Evolutionary conservation across 2,888 invertebrate genomes (phyloP).

Genomic region (Pimpla rufipes): DNA sequence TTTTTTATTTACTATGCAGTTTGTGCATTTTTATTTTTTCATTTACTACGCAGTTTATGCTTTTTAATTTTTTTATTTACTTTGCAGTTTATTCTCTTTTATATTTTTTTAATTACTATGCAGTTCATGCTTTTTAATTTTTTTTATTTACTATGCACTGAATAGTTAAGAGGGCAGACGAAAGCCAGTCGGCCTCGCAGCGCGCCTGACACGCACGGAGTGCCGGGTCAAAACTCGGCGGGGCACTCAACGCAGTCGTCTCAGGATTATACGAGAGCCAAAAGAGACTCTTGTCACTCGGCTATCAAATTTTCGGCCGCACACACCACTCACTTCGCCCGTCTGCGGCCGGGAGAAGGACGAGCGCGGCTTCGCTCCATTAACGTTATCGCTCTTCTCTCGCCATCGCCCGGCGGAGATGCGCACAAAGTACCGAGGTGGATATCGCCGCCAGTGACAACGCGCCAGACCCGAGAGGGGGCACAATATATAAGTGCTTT

Average conservation of each 20-base stretch:
- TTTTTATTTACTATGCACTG: not conserved
- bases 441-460: constrained; percentile 4
- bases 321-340: constrained; percentile 56
- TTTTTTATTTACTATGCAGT: not conserved
- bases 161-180: constrained; percentile 25
- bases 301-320: constrained; percentile 70
- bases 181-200: constrained; percentile 43
- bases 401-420: constrained; percentile 44
- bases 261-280: constrained; percentile 62
- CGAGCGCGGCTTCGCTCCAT: constrained; percentile 69
- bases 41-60: not conserved
- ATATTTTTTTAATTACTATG: too few relatives aligned
- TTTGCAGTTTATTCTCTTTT: too few relatives aligned
- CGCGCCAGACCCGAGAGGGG: not conserved
- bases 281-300: constrained; percentile 67
- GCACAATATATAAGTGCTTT: not conserved
- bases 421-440: constrained; percentile 12
- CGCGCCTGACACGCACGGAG: constrained; percentile 40
- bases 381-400: constrained; percentile 72
- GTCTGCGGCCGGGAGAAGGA: constrained; percentile 50
- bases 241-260: constrained; percentile 59
- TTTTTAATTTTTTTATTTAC: constrained; percentile 4
- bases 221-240: constrained; percentile 48
- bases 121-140: not conserved
- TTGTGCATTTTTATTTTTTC: not conserved